Evolutionary conservation across 2,797 vertebrate genomes (phyloP).

Genomic region (Basileuterus tristriatus): DNA sequence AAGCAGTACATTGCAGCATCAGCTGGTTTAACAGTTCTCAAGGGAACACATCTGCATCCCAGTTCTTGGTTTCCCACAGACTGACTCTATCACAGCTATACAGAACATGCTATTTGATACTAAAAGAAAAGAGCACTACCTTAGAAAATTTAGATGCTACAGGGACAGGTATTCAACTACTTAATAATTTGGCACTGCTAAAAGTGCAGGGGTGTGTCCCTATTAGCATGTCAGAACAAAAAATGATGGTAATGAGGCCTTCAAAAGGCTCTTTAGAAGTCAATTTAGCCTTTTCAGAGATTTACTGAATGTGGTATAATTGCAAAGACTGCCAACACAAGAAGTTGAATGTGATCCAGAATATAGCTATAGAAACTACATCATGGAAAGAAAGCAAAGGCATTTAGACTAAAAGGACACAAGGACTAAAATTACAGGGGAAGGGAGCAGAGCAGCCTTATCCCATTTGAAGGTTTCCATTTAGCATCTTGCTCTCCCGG

Average conservation of each 20-base stretch:
- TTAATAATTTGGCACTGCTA: neutral
- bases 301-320: conserved; percentile 35
- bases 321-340: conserved; percentile 20
- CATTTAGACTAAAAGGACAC: neutral
- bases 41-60: neutral
- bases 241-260: conserved; percentile 2
- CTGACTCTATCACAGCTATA: neutral
- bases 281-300: conserved; percentile 33
- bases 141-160: neutral
- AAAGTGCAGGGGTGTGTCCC: neutral
- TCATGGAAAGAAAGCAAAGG: neutral
- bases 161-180: conserved; percentile 21
- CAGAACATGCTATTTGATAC: neutral
- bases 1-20: neutral
- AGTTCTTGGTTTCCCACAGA: neutral
- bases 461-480: neutral
- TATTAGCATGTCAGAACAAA: neutral
- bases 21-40: neutral
- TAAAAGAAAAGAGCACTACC: neutral
- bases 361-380: conserved; percentile 11
- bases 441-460: neutral
- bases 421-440: conserved; percentile 20
- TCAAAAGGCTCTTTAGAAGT: conserved; percentile 30
- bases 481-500: neutral
- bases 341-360: conserved; percentile 5